These are phyloP conservation scores for Poecile atricapillus DNA, from an alignment of 2,113 vertebrate genomes.

Conservation along the genomic window DNA sequence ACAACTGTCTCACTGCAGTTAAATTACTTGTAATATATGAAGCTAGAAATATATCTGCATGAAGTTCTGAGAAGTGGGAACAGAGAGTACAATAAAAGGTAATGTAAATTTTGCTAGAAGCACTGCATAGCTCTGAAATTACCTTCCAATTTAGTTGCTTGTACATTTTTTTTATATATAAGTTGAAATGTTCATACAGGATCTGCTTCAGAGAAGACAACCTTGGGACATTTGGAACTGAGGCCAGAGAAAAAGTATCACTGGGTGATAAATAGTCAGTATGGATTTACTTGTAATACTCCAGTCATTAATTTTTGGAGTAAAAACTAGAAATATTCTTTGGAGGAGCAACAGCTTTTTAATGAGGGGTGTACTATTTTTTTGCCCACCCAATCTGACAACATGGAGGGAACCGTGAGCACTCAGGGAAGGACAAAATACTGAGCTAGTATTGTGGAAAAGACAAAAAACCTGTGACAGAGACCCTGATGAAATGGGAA, in stretches of 20 bases:
- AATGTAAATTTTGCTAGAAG: not conserved
- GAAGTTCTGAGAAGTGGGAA: not conserved
- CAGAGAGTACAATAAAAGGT: accelerated
- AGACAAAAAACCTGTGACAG: not conserved
- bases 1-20: not conserved
- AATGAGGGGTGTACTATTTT: not conserved
- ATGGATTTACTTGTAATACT: not conserved
- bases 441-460: not conserved
- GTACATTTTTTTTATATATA: not conserved
- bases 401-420: not conserved
- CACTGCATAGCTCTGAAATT: not conserved
- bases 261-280: not conserved
- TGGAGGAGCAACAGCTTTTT: not conserved
- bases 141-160: not conserved
- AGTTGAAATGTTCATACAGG: not conserved
- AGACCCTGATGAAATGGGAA: not conserved
- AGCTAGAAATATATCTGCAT: not conserved
- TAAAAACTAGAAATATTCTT: not conserved
- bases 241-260: not conserved
- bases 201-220: not conserved
- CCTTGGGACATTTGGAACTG: not conserved
- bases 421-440: not conserved
- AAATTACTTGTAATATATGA: not conserved
- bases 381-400: not conserved
- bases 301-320: not conserved